phyloP scores from a whole-genome alignment of 1,140 invertebrate species.

The Drosophila lini region DNA sequence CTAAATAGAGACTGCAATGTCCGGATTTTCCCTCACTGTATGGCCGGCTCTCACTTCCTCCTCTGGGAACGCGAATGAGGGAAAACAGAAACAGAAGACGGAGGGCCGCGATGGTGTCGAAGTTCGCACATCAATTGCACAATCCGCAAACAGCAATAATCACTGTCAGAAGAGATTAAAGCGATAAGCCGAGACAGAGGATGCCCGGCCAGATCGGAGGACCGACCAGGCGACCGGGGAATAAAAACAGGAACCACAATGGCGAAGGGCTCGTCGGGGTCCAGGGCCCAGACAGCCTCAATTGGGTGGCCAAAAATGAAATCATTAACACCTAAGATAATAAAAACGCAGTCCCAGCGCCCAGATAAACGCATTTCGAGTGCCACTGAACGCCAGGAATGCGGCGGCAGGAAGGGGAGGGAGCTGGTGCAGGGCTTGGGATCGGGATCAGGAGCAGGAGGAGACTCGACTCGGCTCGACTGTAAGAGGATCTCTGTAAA shows the following conservation, averaged over 20 bases:
- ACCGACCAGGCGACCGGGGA: conserved; percentile 34
- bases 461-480: conserved; percentile 20
- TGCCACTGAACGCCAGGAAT: conserved; percentile 71
- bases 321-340: conserved; percentile 84
- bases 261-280: conserved; percentile 11
- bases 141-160: conserved; percentile 82
- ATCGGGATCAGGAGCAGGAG: not conserved
- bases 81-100: conserved; percentile 16
- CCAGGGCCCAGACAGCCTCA: conserved; percentile 49
- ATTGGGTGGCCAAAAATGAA: conserved; percentile 84
- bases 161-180: conserved; percentile 82
- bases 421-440: conserved; percentile 5
- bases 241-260: conserved; percentile 21
- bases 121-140: conserved; percentile 83
- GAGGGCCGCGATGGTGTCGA: conserved; percentile 59
- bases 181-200: conserved; percentile 74
- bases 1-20: conserved; percentile 77
- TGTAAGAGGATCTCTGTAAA: conserved; percentile 58
- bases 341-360: conserved; percentile 58
- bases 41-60: not conserved
- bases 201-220: conserved; percentile 39
- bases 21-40: conserved; percentile 41
- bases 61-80: conserved; percentile 1
- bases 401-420: conserved; percentile 13
- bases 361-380: conserved; percentile 42